Conservation (phyloP, 2,113 vertebrate genomes). For the Camarhynchus parvulus region DNA sequence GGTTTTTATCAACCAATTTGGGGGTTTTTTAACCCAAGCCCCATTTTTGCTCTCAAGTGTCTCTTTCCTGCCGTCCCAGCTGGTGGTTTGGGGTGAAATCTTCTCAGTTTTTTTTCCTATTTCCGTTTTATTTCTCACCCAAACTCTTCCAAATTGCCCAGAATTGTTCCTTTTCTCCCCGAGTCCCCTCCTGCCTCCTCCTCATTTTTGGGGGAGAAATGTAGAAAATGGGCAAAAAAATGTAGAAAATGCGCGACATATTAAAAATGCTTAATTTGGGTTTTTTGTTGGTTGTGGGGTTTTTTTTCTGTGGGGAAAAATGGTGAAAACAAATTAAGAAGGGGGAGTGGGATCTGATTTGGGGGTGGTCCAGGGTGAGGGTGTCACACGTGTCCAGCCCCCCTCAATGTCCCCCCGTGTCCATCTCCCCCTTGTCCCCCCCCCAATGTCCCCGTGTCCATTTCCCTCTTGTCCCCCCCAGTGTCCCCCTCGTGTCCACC, state of each 20-base stretch:
- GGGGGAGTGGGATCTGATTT: background rate
- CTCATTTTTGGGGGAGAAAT: fast-evolving
- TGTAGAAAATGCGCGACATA: fast-evolving
- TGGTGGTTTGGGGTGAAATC: background rate
- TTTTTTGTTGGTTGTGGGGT: no score
- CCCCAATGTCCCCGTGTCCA: no score
- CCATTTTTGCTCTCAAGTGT: background rate
- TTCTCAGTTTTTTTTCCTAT: background rate
- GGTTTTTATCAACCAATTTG: fast-evolving
- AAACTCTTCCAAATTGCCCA: background rate
- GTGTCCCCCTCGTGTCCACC: no score
- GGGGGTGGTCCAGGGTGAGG: no score
- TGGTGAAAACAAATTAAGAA: background rate
- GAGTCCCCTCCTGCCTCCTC: background rate
- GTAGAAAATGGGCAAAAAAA: fast-evolving
- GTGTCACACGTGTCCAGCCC: no score
- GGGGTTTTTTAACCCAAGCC: background rate
- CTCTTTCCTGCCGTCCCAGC: background rate
- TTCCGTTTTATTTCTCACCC: background rate
- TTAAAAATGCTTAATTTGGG: fast-evolving
- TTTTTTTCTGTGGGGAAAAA: background rate
- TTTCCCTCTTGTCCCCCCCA: no score
- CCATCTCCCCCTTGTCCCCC: no score
- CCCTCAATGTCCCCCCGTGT: no score
- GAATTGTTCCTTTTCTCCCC: fast-evolving